Evolutionary conservation across 2,113 vertebrate species (phyloP).

Genomic region (Cettia cetti): DNA sequence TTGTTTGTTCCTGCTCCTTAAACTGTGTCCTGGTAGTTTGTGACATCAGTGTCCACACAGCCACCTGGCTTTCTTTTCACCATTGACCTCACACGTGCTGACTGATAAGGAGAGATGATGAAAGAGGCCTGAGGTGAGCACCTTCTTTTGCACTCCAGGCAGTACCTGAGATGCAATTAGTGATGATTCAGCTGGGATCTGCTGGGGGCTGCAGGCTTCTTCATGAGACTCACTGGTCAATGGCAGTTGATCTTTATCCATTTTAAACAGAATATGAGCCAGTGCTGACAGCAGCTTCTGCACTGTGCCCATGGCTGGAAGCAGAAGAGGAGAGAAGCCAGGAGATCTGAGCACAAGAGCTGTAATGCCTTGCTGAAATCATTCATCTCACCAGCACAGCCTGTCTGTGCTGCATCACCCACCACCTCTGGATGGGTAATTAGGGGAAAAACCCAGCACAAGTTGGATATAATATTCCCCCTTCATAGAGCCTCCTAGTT

Average conservation of each 20-base stretch:
- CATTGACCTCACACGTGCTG: neutral
- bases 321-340: neutral
- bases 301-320: neutral
- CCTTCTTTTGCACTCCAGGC: neutral
- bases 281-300: neutral
- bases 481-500: neutral
- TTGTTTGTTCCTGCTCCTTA: neutral
- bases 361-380: neutral
- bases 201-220: neutral
- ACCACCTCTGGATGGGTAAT: neutral
- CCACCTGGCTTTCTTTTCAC: neutral
- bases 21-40: neutral
- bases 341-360: neutral
- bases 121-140: neutral
- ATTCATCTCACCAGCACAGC: neutral
- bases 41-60: rapidly evolving
- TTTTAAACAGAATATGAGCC: neutral
- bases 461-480: neutral
- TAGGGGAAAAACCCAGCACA: neutral
- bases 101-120: neutral
- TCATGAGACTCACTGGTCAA: neutral
- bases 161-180: neutral
- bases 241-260: neutral
- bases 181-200: neutral
- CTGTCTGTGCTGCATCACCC: neutral